Conservation (phyloP, 2,888 invertebrate genomes). For the Calameuta pallipes region DNA sequence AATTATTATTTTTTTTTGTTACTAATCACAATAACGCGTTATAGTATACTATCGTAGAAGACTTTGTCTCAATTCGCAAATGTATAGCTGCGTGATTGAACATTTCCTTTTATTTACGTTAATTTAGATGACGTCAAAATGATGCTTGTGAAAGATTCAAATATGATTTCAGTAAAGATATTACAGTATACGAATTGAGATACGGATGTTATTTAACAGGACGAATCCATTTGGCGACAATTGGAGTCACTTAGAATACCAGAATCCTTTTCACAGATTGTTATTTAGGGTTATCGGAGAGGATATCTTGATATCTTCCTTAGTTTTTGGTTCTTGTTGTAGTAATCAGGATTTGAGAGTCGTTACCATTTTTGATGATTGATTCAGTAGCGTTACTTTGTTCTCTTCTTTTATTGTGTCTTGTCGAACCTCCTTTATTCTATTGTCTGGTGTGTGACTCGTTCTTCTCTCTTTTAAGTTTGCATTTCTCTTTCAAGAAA, state of each 20-base stretch:
- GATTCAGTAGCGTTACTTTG: neutral
- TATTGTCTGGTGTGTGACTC: neutral
- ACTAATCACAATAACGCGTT: neutral
- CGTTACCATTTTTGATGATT: neutral
- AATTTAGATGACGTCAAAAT: constrained; percentile 16
- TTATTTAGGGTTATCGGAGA: neutral
- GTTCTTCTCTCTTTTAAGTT: constrained; percentile 1
- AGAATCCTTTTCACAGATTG: neutral
- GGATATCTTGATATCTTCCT: neutral
- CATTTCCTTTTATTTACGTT: neutral
- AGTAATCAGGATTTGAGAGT: neutral
- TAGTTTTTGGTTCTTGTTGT: neutral
- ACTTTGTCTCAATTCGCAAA: neutral
- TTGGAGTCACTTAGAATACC: neutral
- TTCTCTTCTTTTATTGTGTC: neutral
- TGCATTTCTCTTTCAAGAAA: constrained; percentile 8
- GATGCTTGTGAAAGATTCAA: constrained; percentile 7
- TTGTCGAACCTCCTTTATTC: neutral
- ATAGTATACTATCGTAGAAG: neutral
- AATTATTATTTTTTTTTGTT: neutral
- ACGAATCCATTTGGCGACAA: neutral
- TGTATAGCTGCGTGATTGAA: neutral
- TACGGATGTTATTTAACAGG: neutral
- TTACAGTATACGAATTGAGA: neutral
- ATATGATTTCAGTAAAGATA: neutral